A percentile compares a stretch with the other conserved stretches of the same genome.
Evolutionary conservation across 92 coral and sea anemone genomes (phyloP).

Genomic region (Porites lobata): DNA sequence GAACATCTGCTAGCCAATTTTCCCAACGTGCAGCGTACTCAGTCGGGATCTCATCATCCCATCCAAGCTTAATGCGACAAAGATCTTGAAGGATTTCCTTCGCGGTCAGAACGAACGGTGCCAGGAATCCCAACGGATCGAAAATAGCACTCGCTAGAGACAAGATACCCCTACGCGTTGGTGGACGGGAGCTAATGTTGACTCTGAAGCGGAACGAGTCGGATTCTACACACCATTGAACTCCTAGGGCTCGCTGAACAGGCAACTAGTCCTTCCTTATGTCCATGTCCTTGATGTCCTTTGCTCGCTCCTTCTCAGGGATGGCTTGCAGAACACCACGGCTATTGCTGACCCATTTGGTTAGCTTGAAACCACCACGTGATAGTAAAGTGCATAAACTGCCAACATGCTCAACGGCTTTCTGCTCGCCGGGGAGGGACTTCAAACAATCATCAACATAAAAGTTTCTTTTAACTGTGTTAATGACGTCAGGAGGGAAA

Average conservation of each 20-base stretch:
- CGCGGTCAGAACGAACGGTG: constrained; percentile 24
- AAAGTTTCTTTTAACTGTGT: not conserved
- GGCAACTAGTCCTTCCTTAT: not conserved
- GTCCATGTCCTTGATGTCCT: not conserved
- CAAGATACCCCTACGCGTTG: constrained; percentile 13
- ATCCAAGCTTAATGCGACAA: constrained; percentile 14
- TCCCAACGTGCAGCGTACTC: not conserved
- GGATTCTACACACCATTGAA: constrained; percentile 17
- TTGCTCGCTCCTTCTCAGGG: constrained; percentile 6
- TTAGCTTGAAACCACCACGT: constrained; percentile 29
- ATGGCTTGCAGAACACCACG: constrained; percentile 9
- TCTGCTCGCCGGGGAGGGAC: not conserved
- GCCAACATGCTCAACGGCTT: not conserved
- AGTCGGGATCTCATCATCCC: constrained; percentile 24
- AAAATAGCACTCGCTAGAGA: not conserved
- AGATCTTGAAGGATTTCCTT: constrained; percentile 28
- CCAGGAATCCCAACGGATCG: constrained; percentile 10
- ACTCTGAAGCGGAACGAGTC: not conserved
- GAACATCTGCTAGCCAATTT: not conserved
- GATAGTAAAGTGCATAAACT: not conserved
- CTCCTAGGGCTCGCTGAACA: constrained; percentile 22
- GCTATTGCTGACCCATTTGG: constrained; percentile 36
- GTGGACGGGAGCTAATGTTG: not conserved
- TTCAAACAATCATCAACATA: constrained; percentile 28
- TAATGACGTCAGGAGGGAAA: not conserved